These are phyloP conservation scores for Macrobrachium rosenbergii DNA, from an alignment of 1,140 invertebrate species.

Conservation along the genomic window DNA sequence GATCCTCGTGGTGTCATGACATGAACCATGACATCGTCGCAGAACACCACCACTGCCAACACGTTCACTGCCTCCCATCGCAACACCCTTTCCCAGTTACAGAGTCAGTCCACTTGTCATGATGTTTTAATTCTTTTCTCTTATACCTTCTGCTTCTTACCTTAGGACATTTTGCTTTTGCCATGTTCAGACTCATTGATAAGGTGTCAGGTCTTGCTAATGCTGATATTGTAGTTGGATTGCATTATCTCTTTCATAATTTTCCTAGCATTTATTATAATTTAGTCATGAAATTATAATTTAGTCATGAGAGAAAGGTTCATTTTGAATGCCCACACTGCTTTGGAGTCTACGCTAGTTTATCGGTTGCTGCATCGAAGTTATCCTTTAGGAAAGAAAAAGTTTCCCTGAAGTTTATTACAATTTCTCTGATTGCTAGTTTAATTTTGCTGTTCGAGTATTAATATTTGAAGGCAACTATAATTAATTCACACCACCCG, in stretches of 20 bases:
- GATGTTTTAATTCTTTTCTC: neutral
- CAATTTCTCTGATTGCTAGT: too few relatives aligned
- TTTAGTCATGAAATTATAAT: too few relatives aligned
- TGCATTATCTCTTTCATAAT: neutral
- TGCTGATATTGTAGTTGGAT: neutral
- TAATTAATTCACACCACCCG: too few relatives aligned
- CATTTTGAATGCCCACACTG: too few relatives aligned
- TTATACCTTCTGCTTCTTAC: neutral
- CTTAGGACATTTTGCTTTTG: neutral
- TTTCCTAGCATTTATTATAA: neutral
- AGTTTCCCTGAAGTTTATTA: too few relatives aligned
- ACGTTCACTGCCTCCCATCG: slow-evolving; percentile 5
- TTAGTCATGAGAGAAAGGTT: too few relatives aligned
- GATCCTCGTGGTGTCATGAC: slow-evolving; percentile 34
- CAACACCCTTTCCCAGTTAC: slow-evolving; percentile 37
- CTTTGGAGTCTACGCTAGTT: too few relatives aligned
- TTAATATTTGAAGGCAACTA: too few relatives aligned
- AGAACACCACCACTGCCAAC: slow-evolving; percentile 15
- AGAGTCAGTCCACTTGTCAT: slow-evolving; percentile 1
- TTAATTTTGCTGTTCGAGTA: too few relatives aligned
- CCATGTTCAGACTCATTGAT: neutral
- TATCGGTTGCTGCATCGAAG: too few relatives aligned
- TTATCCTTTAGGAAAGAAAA: too few relatives aligned
- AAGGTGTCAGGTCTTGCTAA: neutral
- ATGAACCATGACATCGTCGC: slow-evolving; percentile 24